Percentiles rank a stretch among this genome's conserved stretches.
These are phyloP conservation scores for Holocentrus rufus DNA, from an alignment of 2,797 vertebrate genomes.

Conservation along the genomic window DNA sequence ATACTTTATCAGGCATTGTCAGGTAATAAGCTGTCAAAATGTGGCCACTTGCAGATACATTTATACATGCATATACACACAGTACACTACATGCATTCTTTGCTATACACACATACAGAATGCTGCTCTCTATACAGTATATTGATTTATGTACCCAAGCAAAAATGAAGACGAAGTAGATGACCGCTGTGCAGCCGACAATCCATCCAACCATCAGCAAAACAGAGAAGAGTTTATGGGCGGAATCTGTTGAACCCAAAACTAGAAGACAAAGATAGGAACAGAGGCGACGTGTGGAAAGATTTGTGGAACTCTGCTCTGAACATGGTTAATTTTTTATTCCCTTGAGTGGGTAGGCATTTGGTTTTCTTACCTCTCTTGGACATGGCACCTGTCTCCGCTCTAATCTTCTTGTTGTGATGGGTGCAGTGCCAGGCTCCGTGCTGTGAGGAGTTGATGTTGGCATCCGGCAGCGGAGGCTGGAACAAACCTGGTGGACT, in stretches of 20 bases:
- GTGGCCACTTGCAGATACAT: no score
- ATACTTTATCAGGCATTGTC: no score
- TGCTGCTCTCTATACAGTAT: slow-evolving; percentile 1
- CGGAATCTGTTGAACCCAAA: slow-evolving; percentile 41
- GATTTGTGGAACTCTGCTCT: slow-evolving; percentile 5
- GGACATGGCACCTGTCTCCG: slow-evolving; percentile 31
- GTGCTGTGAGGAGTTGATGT: slow-evolving; percentile 42
- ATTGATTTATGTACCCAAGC: slow-evolving; percentile 42
- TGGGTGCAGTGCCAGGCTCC: slow-evolving; percentile 38
- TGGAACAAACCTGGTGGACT: slow-evolving; percentile 83
- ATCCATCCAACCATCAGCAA: slow-evolving; percentile 87
- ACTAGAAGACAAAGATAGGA: slow-evolving; percentile 44
- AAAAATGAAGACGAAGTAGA: slow-evolving; percentile 86
- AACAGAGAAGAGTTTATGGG: slow-evolving; percentile 75
- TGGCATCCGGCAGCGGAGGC: slow-evolving; percentile 64
- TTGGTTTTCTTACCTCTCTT: slow-evolving; percentile 56
- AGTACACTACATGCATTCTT: no score
- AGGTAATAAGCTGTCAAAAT: no score
- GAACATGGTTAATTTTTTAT: neutral
- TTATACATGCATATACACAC: no score
- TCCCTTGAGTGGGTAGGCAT: neutral
- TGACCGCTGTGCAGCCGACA: slow-evolving; percentile 81
- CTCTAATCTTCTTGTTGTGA: slow-evolving; percentile 42
- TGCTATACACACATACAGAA: neutral
- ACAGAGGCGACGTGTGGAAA: slow-evolving; percentile 27